Evolutionary conservation across 2,888 invertebrate species (phyloP), one percentile per base, ranked within the genome.

Genomic region (Beris morrisii): DNA sequence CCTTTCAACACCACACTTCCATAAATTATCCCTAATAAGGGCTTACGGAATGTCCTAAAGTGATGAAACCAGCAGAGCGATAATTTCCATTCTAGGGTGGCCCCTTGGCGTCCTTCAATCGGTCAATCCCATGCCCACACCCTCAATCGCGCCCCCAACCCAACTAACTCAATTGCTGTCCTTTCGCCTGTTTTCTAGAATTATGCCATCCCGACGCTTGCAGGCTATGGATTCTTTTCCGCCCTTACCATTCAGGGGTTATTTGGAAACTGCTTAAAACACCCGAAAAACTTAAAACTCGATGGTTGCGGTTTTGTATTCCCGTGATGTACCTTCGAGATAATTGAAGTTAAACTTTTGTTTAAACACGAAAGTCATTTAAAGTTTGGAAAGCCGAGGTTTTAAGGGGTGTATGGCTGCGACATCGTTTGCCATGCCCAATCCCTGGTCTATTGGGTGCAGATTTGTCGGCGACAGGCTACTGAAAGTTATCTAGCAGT

Each of bases 21-120:
- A 56, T 56, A 56, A 56, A 56, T 56, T 56, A 56, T 38, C 43
- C 55, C 43, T 56, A 56, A 56, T 43, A 56, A 56, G 55, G 22
- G 55, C 55, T 56, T 56, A 56, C 38, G 55, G 55, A 38, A n/a
- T 56, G 55, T 56, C 38, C 12, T 15, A 56, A 13, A 38, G n/a
- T 22, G 38, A 54, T 54, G 54, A 31, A 15, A 22, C 11, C 15
- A 22, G 22, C 52, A 52, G 22, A 28, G 28, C 52, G 52, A 52
- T 52, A 52, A 52, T 52, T 52, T 52, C 28, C 52, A 22, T 15
- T 13, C 50, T n/a, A n/a, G 50, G 15, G n/a, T 3, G 50, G 50
- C 13, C 50, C 7, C n/a, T 13, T 50, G 15, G 22, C 22, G 22
- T 22, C 22, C 22, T 13, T 52, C 52, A 6, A 15, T 7, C 12